Evolutionary conservation across 2,113 vertebrate species (phyloP), one percentile per base, ranked within the genome.

Genomic region (Neogale vison): DNA sequence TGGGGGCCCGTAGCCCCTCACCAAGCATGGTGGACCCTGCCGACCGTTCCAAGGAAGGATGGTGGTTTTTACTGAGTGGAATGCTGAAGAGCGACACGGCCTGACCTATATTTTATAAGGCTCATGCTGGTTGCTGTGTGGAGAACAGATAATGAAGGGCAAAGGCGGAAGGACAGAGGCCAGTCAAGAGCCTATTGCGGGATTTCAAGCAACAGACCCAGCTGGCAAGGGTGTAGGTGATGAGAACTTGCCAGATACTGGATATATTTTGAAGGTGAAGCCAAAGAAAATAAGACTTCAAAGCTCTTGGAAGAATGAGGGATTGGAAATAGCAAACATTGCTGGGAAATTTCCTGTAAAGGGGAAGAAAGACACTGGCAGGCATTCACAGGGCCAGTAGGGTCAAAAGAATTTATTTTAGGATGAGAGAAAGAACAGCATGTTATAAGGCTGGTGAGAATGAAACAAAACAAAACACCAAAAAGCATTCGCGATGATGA

Each of bases 271-370:
- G 86, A 96, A 96, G 85, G 67, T 77, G 69, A 69, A 87, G 50
- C 67, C 88, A 94, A 91, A 93, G 74, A 29, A 86, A 95, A 95
- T 74, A 76, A 1, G n/a, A 81, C 65, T 95, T 93, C 20, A n/a
- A 65, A 77, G 92, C 87, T 94, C 88, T 76, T 82, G 55, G 42
- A 96, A 80, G 84, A 92, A 86, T 42, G 36, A 86, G 9, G 88
- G 29, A 65, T 52, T 55, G 26, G 59, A 52, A 84, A 88, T 20
- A 23, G 89, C 18, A 88, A 76, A 52, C 47, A 65, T 92, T 96
- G 85, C 65, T 34, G 77, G 88, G 85, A 89, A 84, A 47, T 91
- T 74, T 92, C 88, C 71, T 55, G 11, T 24, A 12, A 72, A 80
- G 69, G 79, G 59, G 55, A 91, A 71, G 21, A 88, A 84, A 93